Conservation (phyloP, 2,888 invertebrate genomes). For the Chrysopilus asiliformis region DNA sequence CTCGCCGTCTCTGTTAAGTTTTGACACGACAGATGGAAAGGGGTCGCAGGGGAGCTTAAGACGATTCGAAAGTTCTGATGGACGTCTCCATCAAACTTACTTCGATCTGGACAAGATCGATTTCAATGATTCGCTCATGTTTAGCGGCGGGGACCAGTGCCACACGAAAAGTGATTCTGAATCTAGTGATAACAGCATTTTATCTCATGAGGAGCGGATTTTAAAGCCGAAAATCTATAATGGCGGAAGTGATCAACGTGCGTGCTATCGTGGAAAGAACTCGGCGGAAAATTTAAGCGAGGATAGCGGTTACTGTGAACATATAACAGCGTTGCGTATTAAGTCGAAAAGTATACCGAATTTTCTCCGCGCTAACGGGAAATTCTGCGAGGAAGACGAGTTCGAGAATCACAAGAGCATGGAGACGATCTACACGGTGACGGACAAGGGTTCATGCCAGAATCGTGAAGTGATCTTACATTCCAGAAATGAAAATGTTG, state of each 20-base stretch:
- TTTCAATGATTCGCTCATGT: conserved; percentile 24
- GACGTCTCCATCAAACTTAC: conserved; percentile 32
- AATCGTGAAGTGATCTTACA: not conserved
- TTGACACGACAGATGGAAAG: conserved; percentile 25
- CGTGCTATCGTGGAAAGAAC: conserved; percentile 34
- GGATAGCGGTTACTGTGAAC: conserved; percentile 63
- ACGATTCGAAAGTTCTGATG: conserved; percentile 30
- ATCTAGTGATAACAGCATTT: conserved; percentile 18
- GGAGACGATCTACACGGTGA: conserved; percentile 18
- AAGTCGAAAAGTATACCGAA: conserved; percentile 39
- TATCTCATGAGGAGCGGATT: conserved; percentile 16
- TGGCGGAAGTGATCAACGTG: conserved; percentile 6
- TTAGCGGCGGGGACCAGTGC: conserved; percentile 1
- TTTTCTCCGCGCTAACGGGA: conserved; percentile 27
- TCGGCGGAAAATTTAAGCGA: conserved; percentile 69
- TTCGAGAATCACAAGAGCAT: conserved; percentile 19
- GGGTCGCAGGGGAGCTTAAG: conserved; percentile 22
- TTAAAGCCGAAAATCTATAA: conserved; percentile 4
- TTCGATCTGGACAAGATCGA: conserved; percentile 32
- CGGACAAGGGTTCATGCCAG: not conserved
- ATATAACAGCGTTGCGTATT: conserved; percentile 20
- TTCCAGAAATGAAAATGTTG: not conserved
- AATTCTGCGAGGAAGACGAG: conserved; percentile 33
- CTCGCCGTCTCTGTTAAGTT: conserved; percentile 30
- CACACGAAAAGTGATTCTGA: conserved; percentile 12